These are phyloP conservation scores for Stegophylla sp. DNA, from an alignment of 2,888 invertebrate species.

Conservation along the genomic window DNA sequence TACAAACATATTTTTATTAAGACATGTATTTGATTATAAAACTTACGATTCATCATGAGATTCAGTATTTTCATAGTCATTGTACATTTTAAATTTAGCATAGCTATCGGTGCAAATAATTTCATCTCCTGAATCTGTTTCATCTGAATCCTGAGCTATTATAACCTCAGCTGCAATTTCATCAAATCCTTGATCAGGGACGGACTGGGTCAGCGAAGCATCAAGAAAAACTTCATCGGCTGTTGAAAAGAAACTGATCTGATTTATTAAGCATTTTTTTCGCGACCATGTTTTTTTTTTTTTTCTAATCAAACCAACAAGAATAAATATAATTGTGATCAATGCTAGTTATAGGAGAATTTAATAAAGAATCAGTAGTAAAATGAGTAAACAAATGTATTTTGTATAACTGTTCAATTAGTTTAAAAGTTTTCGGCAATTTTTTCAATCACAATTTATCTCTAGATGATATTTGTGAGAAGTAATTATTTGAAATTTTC, in stretches of 20 bases:
- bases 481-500: too few relatives aligned
- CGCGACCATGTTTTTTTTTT: too few relatives aligned
- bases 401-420: too few relatives aligned
- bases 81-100: constrained; percentile 48
- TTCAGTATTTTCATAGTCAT: constrained; percentile 55
- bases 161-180: constrained; percentile 56
- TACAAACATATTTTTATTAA: constrained; percentile 1
- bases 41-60: constrained; percentile 51
- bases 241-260: constrained; percentile 51
- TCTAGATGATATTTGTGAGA: too few relatives aligned
- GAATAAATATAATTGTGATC: constrained; percentile 29
- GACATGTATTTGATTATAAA: background rate
- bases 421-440: too few relatives aligned
- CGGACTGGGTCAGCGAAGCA: too few relatives aligned
- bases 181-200: constrained; percentile 57
- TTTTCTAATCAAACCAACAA: too few relatives aligned
- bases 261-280: too few relatives aligned
- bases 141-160: constrained; percentile 53
- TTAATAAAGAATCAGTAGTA: too few relatives aligned
- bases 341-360: too few relatives aligned
- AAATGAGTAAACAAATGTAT: too few relatives aligned
- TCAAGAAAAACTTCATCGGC: constrained; percentile 57
- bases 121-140: constrained; percentile 50
- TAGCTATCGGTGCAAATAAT: constrained; percentile 53
- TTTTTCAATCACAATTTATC: too few relatives aligned